Evolutionary conservation across 2,113 vertebrate genomes (phyloP), one percentile per base, ranked within the genome.

Genomic region (Puffinus mauretanicus): DNA sequence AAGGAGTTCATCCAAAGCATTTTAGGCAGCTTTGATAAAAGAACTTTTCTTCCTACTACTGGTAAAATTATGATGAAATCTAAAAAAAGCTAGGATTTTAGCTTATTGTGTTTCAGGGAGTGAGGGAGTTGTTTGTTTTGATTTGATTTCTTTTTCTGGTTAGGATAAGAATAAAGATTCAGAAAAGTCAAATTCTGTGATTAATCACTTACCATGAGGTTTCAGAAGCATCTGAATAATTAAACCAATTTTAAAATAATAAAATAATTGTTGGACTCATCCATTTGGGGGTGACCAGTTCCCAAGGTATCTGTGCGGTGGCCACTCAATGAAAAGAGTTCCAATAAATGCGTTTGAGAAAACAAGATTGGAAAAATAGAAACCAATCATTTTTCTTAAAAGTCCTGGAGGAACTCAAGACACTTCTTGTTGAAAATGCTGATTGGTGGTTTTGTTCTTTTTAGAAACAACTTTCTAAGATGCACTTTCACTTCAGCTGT

Each of bases 21-120:
- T 67, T 47, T 84, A 40, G 24, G 19, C 18, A 9, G 5, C 6
- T 38, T 51, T 73, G n/a, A 17, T 73, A 73, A 42, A 16, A 73
- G 11, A 26, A 38, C 18, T 46, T 51, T 38, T 85, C 22, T 62
- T 69, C 9, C 13, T 27, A 30, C 30, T 46, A 7, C 20, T 3
- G 3, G 10, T 36, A 73, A 79, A 73, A 32, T 58, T 29, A 25
- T 27, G 29, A 46, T 30, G 10, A 76, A 19, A 27, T 51, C 29
- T 34, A 5, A 13, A 19, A 38, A 62, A 61, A 36, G 4, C 7
- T 38, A 65, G 19, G 5, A 27, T 54, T 46, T 73, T 75, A 40
- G 4, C 46, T 75, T 75, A n/a, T 7, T 1, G 1, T 42, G 4
- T 22, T 76, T 38, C 7, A 2, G 10, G 13, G 16, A 34, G 11